Evolutionary conservation across 2,113 vertebrate genomes (phyloP).

Genomic region (Malaclemys terrapin): DNA sequence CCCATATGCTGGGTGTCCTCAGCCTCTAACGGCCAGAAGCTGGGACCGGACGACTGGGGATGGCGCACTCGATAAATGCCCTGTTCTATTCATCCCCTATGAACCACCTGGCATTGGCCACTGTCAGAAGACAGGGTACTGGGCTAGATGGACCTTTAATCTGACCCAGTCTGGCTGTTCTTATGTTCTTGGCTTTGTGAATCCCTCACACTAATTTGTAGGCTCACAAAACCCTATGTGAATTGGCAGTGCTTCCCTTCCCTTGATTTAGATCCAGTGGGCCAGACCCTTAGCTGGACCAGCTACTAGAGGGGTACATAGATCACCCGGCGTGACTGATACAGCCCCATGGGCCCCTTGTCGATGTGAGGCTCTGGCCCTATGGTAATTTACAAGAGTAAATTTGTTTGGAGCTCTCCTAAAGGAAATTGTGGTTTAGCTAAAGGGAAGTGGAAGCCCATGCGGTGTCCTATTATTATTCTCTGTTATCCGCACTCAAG

Average conservation of each 20-base stretch:
- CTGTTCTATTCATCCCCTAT: not conserved
- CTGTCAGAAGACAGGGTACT: not conserved
- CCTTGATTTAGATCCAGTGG: not conserved
- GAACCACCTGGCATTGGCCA: not conserved
- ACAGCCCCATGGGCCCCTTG: not conserved
- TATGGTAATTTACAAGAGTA: not conserved
- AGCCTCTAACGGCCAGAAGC: not conserved
- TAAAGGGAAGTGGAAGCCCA: not conserved
- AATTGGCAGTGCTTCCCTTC: not conserved
- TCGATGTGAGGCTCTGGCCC: not conserved
- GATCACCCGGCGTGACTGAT: no score
- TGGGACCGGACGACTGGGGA: not conserved
- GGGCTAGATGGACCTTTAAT: not conserved
- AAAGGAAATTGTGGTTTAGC: not conserved
- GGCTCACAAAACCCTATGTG: not conserved
- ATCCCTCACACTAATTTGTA: not conserved
- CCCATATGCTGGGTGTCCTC: not conserved
- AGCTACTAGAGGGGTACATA: no score
- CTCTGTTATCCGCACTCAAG: not conserved
- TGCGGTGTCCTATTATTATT: accelerated
- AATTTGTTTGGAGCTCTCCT: not conserved
- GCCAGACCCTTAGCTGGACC: not conserved
- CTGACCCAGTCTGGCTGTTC: not conserved
- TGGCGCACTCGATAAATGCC: not conserved
- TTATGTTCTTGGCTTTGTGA: not conserved